Conservation (phyloP, 1,140 invertebrate species). For the Drosophila varians region DNA sequence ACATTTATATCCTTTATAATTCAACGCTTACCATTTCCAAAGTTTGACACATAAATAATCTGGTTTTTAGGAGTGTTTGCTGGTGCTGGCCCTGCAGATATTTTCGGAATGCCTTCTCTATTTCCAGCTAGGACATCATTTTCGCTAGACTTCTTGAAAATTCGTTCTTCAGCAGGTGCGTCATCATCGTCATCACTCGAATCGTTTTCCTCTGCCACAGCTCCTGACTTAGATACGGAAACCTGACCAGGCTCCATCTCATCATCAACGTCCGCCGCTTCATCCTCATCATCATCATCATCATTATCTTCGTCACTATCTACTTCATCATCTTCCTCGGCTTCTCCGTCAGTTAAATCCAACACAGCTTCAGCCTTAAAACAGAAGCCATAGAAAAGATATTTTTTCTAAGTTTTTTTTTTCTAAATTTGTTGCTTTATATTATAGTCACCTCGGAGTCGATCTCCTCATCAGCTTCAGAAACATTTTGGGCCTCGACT, state of each 20-base stretch:
- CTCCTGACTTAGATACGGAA: background rate
- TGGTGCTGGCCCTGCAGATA: slow-evolving; percentile 39
- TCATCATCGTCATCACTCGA: slow-evolving; percentile 32
- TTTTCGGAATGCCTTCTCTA: slow-evolving; percentile 56
- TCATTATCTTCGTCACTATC: slow-evolving; percentile 25
- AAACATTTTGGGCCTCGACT: slow-evolving; percentile 26
- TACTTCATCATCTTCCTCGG: slow-evolving; percentile 26
- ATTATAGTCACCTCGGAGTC: slow-evolving; percentile 47
- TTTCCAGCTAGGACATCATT: slow-evolving; percentile 2
- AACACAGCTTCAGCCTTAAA: slow-evolving; percentile 22
- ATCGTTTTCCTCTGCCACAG: slow-evolving; percentile 7
- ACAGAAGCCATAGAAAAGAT: background rate
- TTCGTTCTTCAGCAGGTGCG: slow-evolving; percentile 43
- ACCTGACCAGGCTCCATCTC: slow-evolving; percentile 52
- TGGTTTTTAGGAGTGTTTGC: slow-evolving; percentile 27
- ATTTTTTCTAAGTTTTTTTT: background rate
- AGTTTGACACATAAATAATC: slow-evolving; percentile 28
- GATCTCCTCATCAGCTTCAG: slow-evolving; percentile 37
- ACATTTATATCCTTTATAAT: background rate
- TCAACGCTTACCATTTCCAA: slow-evolving; percentile 49
- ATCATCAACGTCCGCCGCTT: slow-evolving; percentile 26
- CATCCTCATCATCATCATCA: slow-evolving; percentile 36
- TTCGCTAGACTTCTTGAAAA: slow-evolving; percentile 24
- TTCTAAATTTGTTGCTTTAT: no score
- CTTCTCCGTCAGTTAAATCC: slow-evolving; percentile 36